phyloP scores from a whole-genome alignment of 2,797 vertebrate species.

The Mus spretus region DNA sequence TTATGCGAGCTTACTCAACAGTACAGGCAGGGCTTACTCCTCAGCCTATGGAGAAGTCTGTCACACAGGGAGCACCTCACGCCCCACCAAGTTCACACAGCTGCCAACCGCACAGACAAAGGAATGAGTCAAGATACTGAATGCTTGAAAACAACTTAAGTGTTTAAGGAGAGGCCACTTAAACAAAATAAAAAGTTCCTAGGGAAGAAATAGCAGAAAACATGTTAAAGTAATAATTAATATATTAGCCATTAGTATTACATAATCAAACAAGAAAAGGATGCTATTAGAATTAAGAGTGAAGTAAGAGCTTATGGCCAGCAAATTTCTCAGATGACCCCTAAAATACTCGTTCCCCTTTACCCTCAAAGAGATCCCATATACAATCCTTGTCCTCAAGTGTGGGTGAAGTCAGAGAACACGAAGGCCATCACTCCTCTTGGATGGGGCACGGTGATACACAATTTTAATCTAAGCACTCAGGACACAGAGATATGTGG shows the following conservation, averaged over 20 bases:
- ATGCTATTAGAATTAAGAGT: conserved; percentile 23
- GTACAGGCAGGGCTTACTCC: background rate
- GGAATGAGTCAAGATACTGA: background rate
- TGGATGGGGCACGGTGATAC: background rate
- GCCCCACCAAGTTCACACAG: background rate
- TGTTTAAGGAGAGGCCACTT: background rate
- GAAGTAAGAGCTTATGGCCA: background rate
- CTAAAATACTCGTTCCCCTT: background rate
- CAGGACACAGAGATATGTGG: background rate
- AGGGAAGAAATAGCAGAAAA: background rate
- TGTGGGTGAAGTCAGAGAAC: background rate
- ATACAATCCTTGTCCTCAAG: background rate
- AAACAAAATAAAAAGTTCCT: conserved; percentile 34
- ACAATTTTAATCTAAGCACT: background rate
- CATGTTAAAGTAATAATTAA: background rate
- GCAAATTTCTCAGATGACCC: background rate
- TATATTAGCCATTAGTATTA: background rate
- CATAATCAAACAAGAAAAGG: conserved; percentile 43
- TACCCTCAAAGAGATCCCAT: background rate
- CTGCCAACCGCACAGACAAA: background rate
- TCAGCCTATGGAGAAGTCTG: background rate
- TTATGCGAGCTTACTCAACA: background rate
- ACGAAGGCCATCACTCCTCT: background rate
- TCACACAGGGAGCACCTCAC: background rate
- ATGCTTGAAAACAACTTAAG: background rate